Evolutionary conservation across 2,797 vertebrate genomes (phyloP).

Genomic region (Microchirus variegatus): DNA sequence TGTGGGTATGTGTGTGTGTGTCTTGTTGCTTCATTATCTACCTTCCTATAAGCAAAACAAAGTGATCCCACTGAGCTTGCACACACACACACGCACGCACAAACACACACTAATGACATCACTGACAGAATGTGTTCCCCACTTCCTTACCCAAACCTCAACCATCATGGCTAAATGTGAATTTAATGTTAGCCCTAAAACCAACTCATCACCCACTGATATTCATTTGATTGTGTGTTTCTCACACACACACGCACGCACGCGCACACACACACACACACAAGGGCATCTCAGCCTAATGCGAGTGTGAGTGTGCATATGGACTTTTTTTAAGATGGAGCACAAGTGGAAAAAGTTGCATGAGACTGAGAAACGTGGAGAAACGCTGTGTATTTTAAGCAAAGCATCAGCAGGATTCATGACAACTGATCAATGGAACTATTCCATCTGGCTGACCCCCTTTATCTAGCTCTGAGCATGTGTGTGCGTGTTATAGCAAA

Average conservation of each 20-base stretch:
- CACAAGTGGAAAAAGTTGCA: conserved; percentile 47
- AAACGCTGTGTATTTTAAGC: conserved; percentile 57
- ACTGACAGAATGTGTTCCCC: neutral
- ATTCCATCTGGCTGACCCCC: conserved; percentile 71
- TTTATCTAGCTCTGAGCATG: conserved; percentile 3
- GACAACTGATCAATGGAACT: conserved; percentile 77
- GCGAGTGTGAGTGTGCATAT: too few species aligned
- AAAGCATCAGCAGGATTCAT: conserved; percentile 69
- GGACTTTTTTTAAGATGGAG: conserved; percentile 16
- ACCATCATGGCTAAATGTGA: neutral
- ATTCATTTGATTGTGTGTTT: too few species aligned
- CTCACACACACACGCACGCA: neutral
- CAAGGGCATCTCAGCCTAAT: too few species aligned
- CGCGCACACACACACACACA: conserved; percentile 14
- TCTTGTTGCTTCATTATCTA: conserved; percentile 69
- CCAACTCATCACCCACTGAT: too few species aligned
- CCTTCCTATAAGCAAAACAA: conserved; percentile 61
- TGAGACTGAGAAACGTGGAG: conserved; percentile 21
- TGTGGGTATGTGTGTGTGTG: conserved; percentile 9
- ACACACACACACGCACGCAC: conserved; percentile 13
- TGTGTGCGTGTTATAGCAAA: conserved; percentile 23
- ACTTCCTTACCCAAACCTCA: too few species aligned
- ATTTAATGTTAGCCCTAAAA: too few species aligned
- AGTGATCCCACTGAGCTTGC: conserved; percentile 59
- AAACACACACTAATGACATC: conserved; percentile 1